phyloP scores from a whole-genome alignment of 92 coral and sea anemone genomes.

The Galaxea fascicularis region DNA sequence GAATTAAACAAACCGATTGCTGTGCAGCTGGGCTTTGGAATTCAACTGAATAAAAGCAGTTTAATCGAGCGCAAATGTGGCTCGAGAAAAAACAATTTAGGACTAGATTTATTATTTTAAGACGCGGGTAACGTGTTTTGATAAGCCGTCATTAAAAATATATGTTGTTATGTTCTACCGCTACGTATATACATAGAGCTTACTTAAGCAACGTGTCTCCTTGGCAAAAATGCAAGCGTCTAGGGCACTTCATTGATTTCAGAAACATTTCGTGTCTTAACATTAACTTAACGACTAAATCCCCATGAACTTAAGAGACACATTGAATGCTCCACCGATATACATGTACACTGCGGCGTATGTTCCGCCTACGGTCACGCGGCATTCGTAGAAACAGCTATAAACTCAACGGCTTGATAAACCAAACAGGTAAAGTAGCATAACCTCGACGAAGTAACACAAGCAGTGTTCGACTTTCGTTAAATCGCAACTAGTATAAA shows the following conservation, averaged over 20 bases:
- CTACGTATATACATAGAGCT: conserved; percentile 3
- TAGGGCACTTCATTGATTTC: background rate
- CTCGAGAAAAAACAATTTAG: conserved; percentile 12
- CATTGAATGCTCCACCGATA: conserved; percentile 19
- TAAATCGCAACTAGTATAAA: background rate
- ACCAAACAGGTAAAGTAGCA: too few relatives aligned
- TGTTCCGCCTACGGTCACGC: conserved; percentile 16
- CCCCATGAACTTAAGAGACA: conserved; percentile 16
- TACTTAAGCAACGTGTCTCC: conserved; percentile 16
- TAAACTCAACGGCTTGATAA: background rate
- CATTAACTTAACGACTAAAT: conserved; percentile 3
- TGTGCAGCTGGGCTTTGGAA: background rate
- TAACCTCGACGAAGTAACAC: background rate
- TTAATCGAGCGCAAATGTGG: background rate
- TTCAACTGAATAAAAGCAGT: background rate
- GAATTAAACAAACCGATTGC: background rate
- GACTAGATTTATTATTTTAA: conserved; percentile 63
- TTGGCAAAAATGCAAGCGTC: background rate
- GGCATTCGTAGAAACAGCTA: background rate
- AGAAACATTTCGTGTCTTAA: conserved; percentile 21
- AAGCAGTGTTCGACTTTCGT: background rate
- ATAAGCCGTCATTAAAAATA: conserved; percentile 81
- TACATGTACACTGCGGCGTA: conserved; percentile 5
- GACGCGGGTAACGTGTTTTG: conserved; percentile 61
- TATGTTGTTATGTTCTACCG: conserved; percentile 64